Conservation (phyloP, 2,113 vertebrate species). For the Platanista minor region DNA sequence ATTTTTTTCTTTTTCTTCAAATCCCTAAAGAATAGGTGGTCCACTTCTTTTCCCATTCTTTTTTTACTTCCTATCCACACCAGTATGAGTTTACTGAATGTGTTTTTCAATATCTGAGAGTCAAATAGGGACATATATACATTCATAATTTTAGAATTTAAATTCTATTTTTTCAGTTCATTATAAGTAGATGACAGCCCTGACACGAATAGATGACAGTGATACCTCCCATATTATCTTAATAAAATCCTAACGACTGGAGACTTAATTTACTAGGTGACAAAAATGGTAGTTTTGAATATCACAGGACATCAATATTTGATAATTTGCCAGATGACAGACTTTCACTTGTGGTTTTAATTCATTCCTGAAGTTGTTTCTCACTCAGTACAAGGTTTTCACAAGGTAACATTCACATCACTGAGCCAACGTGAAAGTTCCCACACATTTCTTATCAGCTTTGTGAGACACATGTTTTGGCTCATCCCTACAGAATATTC, state of each 20-base stretch:
- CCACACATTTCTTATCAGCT: neutral
- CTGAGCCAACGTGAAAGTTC: neutral
- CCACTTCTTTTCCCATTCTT: neutral
- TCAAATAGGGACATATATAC: neutral
- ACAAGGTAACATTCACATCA: neutral
- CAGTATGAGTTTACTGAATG: neutral
- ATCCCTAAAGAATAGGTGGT: neutral
- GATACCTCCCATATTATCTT: neutral
- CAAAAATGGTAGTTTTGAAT: neutral
- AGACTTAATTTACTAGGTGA: neutral
- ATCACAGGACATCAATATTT: neutral
- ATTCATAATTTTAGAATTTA: neutral
- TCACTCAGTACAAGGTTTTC: neutral
- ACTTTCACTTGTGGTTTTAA: constrained; percentile 12
- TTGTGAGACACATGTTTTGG: constrained; percentile 2
- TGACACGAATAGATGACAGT: too few species aligned
- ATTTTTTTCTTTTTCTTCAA: neutral
- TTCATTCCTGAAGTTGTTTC: neutral
- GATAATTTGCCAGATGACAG: neutral
- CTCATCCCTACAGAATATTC: neutral
- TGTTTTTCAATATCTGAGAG: neutral
- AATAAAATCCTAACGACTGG: neutral
- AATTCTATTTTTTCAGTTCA: neutral
- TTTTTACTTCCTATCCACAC: neutral
- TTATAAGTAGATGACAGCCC: neutral